These are phyloP conservation scores for Popillia japonica DNA, from an alignment of 1,140 invertebrate genomes.

Conservation along the genomic window DNA sequence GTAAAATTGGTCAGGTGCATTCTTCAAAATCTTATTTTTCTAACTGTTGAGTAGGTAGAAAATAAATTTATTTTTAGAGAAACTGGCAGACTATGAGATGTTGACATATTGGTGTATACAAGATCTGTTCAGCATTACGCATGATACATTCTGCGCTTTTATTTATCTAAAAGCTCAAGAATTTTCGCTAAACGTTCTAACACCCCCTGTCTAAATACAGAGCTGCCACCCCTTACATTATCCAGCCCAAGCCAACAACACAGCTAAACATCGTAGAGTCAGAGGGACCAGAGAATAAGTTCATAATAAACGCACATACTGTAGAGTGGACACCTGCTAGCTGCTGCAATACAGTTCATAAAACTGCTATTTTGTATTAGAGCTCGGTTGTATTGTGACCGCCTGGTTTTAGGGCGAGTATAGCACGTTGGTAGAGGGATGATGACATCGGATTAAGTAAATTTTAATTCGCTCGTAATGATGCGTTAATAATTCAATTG, in stretches of 20 bases:
- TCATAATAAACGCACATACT: constrained; percentile 10
- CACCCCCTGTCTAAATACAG: not conserved
- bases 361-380: constrained; percentile 11
- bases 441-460: not conserved
- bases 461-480: constrained; percentile 5
- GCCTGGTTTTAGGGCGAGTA: not conserved
- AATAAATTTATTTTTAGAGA: too few species aligned
- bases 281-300: not conserved
- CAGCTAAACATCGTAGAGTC: not conserved
- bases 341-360: not conserved
- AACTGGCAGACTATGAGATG: too few species aligned
- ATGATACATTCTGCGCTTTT: not conserved
- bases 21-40: too few species aligned
- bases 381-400: not conserved
- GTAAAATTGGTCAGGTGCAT: too few species aligned
- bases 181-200: constrained; percentile 4
- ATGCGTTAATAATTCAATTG: constrained; percentile 15
- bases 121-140: too few species aligned
- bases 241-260: not conserved
- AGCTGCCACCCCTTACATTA: not conserved
- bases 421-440: not conserved
- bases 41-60: too few species aligned
- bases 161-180: constrained; percentile 15
- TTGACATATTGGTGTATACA: too few species aligned
- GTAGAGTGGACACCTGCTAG: constrained; percentile 17